These are phyloP conservation scores for Schizopygopsis malacanthus DNA, from an alignment of 2,797 vertebrate species.

Conservation along the genomic window DNA sequence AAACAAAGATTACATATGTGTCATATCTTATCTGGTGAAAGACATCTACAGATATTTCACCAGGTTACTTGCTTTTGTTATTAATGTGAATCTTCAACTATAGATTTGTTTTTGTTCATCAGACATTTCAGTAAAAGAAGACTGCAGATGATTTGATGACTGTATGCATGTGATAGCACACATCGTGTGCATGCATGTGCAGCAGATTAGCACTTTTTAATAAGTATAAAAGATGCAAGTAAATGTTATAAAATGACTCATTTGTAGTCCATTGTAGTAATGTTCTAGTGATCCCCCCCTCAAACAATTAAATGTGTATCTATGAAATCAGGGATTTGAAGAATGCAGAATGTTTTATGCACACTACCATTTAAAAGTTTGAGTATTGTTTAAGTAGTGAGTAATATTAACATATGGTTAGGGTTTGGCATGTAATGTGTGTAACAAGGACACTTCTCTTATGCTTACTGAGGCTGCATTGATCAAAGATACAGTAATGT, in stretches of 20 bases:
- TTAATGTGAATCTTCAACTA: neutral
- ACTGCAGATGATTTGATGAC: neutral
- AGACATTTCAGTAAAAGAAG: neutral
- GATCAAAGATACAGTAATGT: no score
- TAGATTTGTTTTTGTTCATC: neutral
- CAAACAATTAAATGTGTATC: no score
- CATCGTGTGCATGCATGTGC: no score
- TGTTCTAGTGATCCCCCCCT: neutral
- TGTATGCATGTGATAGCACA: neutral
- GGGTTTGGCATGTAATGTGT: no score
- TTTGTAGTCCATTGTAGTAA: neutral
- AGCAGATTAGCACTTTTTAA: neutral
- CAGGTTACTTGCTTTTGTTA: neutral
- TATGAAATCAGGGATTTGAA: no score
- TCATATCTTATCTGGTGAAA: neutral
- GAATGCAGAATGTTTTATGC: no score
- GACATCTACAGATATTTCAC: neutral
- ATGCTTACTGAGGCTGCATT: no score
- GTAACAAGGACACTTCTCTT: no score
- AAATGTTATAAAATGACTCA: neutral
- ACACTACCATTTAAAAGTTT: no score
- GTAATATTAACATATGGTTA: no score
- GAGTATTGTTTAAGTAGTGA: no score
- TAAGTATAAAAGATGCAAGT: neutral
- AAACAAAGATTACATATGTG: conserved; percentile 2